Base-by-base conservation (phyloP, 2,888 invertebrate species). In the Pachycephus smyrnensis region DNA sequence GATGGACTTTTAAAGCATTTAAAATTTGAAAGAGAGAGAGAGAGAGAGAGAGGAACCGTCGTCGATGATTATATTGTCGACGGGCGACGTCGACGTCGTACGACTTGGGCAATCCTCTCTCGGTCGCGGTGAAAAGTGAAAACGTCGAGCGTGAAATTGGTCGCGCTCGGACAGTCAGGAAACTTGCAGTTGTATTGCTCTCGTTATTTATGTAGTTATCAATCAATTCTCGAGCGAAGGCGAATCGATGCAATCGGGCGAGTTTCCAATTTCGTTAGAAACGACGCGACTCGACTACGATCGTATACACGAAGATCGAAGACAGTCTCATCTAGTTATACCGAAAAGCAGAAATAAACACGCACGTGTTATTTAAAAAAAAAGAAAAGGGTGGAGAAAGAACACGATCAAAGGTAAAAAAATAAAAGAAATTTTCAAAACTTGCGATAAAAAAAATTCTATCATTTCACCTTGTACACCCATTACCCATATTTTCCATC, bases 131-230 rank as follows among this genome's bases (percentile, higher is more conserved):
- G 84, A 86, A 87, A 87, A 88, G 87, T 88, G 88, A 87, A 88
- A 88, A 86, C 84, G 79, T 84, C 55, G 23, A 78, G 86, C 87
- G 86, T 85, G 83, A 88, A 88, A 88, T 88, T 86, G 84, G 87
- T 85, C 82, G 86, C 84, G 85, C 84, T 85, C 78, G 77, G 78
- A n/a, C 33, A 74, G 9, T 33, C 33, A 55, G 55, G 55, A 55
- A 55, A 23, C 2, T 55, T 55, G 55, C 55, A 55, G 55, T 55
- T 55, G 23, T 55, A 55, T 55, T 55, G 23, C 55, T 23, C 55
- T 55, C 0, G 55, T 55, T 55, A 55, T 1, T 55, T 55, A 55
- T 23, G 9, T 55, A 55, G 55, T 55, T 55, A 55, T 55, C 55
- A 9, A 55, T 55, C 55, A 23, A 55, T 55, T 55, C 15, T 55